Evolutionary conservation across 2,113 vertebrate species (phyloP).

Genomic region (Hystrix brachyura): DNA sequence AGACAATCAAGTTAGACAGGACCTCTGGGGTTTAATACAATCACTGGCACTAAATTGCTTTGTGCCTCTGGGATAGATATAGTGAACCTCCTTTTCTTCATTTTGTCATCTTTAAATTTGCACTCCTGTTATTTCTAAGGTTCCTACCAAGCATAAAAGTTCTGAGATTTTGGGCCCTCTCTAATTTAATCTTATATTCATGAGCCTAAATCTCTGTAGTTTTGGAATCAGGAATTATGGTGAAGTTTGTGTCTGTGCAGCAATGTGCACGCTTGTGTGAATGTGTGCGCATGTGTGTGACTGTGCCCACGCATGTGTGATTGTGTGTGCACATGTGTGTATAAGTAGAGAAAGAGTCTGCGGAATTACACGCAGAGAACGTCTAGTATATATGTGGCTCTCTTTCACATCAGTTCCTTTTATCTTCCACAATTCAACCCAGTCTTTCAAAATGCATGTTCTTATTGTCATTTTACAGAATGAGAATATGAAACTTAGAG

Average conservation of each 20-base stretch:
- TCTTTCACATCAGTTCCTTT: neutral
- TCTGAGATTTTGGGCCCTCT: neutral
- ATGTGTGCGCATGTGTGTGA: neutral
- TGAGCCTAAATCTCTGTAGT: neutral
- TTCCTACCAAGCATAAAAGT: neutral
- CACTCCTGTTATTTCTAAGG: slow-evolving; percentile 16
- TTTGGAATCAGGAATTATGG: neutral
- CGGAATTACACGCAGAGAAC: neutral
- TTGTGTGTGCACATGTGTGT: neutral
- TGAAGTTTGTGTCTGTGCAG: neutral
- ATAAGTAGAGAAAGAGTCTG: neutral
- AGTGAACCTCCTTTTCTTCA: neutral
- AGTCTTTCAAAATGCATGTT: neutral
- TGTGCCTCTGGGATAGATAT: neutral
- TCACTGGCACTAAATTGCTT: neutral
- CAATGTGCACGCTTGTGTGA: too few species aligned
- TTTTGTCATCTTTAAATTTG: slow-evolving; percentile 1
- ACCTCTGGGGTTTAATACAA: neutral
- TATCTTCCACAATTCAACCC: neutral
- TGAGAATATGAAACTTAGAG: neutral
- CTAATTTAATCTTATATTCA: slow-evolving; percentile 47
- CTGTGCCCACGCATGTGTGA: neutral
- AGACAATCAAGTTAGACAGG: neutral
- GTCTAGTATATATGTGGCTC: neutral
- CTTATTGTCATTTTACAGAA: slow-evolving; percentile 12